A percentile compares a stretch with the other conserved stretches of the same genome.
These are phyloP conservation scores for Pseudococcus viburni DNA, from an alignment of 2,888 invertebrate genomes.

Conservation along the genomic window DNA sequence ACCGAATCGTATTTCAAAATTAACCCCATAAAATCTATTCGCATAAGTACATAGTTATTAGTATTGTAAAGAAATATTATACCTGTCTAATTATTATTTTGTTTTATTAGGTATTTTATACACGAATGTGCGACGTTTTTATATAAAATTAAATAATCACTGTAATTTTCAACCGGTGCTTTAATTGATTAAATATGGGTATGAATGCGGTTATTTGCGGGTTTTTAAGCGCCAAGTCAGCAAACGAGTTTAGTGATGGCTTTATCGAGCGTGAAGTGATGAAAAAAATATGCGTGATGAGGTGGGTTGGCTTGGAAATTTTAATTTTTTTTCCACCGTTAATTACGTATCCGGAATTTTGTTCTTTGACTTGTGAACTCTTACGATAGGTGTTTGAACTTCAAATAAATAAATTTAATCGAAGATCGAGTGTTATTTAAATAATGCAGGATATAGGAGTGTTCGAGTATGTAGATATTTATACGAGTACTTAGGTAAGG, in stretches of 20 bases:
- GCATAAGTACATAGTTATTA: neutral
- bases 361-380: conserved; percentile 31
- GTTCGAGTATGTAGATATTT: neutral
- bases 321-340: neutral
- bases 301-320: neutral
- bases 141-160: conserved; percentile 30
- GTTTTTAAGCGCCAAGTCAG: neutral
- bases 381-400: conserved; percentile 10
- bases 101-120: neutral
- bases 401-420: conserved; percentile 21
- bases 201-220: neutral
- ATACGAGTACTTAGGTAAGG: neutral
- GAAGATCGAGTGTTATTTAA: neutral
- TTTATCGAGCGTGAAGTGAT: conserved; percentile 1
- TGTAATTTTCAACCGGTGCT: conserved; percentile 22
- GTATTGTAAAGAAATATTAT: neutral
- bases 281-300: neutral
- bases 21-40: neutral
- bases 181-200: conserved; percentile 34
- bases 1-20: conserved; percentile 2
- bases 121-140: neutral
- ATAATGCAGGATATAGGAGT: neutral
- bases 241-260: conserved; percentile 14
- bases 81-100: neutral
- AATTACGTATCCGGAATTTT: conserved; percentile 19